phyloP scores from a whole-genome alignment of 2,113 vertebrate species.

The Cyphomyrus plagiostoma region DNA sequence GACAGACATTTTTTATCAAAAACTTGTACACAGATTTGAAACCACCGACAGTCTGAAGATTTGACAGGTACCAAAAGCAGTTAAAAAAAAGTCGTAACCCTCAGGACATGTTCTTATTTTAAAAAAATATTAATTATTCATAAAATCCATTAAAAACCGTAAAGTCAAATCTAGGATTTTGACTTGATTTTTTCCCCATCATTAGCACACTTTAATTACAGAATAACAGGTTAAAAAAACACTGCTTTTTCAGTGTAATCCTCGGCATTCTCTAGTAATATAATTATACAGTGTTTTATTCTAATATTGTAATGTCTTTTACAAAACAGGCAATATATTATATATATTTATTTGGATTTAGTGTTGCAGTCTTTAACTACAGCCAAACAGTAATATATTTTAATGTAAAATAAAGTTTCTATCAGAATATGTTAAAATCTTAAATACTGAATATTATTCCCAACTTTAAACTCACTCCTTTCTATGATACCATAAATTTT shows the following conservation, averaged over 20 bases:
- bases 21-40: conserved; percentile 1
- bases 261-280: neutral
- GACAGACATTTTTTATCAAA: conserved; percentile 2
- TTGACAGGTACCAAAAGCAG: conserved; percentile 20
- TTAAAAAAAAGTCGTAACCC: neutral
- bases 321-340: conserved; percentile 21
- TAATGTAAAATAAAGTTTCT: neutral
- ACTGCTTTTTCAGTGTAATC: conserved; percentile 1
- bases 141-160: neutral
- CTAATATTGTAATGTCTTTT: neutral
- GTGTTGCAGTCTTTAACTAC: conserved; percentile 6
- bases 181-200: neutral
- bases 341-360: conserved; percentile 15
- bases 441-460: conserved; percentile 8
- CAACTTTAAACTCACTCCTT: neutral
- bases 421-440: conserved; percentile 12
- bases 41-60: neutral
- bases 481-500: neutral
- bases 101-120: neutral
- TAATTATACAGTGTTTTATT: neutral
- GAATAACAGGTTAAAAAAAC: conserved; percentile 9
- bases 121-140: neutral
- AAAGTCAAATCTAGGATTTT: neutral
- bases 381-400: conserved; percentile 6
- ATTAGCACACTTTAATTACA: neutral